Conservation (phyloP, 2,113 vertebrate genomes). For the Thinocorus orbignyianus region DNA sequence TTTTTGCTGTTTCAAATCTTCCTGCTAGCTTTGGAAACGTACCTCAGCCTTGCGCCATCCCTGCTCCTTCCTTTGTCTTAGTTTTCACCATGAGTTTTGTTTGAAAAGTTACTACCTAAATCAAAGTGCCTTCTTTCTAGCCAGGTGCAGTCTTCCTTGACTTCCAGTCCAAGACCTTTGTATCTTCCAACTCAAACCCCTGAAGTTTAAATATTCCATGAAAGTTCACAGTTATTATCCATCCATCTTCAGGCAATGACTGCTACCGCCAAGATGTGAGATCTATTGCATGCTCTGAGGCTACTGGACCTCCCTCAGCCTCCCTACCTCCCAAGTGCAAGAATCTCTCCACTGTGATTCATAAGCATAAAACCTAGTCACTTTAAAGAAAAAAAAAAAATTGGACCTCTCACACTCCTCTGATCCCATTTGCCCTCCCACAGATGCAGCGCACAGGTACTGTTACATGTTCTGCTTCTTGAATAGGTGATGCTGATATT, state of each 20-base stretch:
- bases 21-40: background rate
- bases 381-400: background rate
- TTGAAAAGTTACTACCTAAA: background rate
- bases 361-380: background rate
- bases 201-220: background rate
- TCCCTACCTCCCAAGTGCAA: background rate
- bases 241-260: background rate
- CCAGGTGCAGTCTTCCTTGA: background rate
- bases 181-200: background rate
- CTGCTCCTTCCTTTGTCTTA: background rate
- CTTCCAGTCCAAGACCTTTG: background rate
- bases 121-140: background rate
- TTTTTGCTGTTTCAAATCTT: background rate
- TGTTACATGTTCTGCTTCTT: background rate
- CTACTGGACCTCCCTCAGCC: background rate
- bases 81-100: background rate
- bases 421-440: background rate
- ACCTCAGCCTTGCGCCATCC: background rate
- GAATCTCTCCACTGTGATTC: background rate
- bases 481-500: background rate
- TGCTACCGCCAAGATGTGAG: background rate
- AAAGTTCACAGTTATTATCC: background rate
- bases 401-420: background rate
- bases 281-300: background rate
- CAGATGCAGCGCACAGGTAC: background rate